A percentile compares a stretch with the other conserved stretches of the same genome.
Conservation (phyloP, 1,140 invertebrate species). For the Choristoneura fumiferana region DNA sequence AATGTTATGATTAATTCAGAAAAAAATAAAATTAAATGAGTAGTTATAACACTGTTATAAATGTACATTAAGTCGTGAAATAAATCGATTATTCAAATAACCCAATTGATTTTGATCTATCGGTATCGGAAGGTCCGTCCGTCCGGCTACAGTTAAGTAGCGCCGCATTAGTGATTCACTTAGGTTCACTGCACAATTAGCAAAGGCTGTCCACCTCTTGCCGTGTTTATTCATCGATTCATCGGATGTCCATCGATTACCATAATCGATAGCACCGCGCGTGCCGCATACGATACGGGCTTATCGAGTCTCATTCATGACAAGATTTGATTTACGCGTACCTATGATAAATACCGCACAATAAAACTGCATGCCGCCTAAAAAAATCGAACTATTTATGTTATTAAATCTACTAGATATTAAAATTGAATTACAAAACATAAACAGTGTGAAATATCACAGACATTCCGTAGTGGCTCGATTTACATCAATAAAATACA, state of each 20-base stretch:
- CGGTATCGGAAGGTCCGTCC: slow-evolving; percentile 44
- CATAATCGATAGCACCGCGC: slow-evolving; percentile 70
- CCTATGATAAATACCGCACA: neutral
- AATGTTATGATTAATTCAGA: too few relatives aligned
- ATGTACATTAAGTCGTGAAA: too few relatives aligned
- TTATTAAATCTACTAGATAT: too few relatives aligned
- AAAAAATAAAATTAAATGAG: too few relatives aligned
- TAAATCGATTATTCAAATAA: neutral
- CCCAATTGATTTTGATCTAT: slow-evolving; percentile 6
- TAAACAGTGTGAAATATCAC: too few relatives aligned
- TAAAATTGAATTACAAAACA: too few relatives aligned
- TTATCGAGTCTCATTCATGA: slow-evolving; percentile 53
- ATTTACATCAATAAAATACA: too few relatives aligned
- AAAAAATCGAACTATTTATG: too few relatives aligned
- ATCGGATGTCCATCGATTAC: slow-evolving; percentile 75
- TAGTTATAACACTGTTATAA: too few relatives aligned
- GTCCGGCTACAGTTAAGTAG: slow-evolving; percentile 52
- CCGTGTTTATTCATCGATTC: slow-evolving; percentile 64
- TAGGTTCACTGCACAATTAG: slow-evolving; percentile 73
- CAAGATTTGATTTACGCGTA: slow-evolving; percentile 32
- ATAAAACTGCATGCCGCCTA: too few relatives aligned
- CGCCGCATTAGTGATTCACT: slow-evolving; percentile 65
- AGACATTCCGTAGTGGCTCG: too few relatives aligned
- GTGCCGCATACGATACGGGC: slow-evolving; percentile 61
- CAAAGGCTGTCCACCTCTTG: slow-evolving; percentile 75